These are phyloP conservation scores for Philereme vetulata DNA, from an alignment of 2,888 invertebrate species.

Conservation along the genomic window DNA sequence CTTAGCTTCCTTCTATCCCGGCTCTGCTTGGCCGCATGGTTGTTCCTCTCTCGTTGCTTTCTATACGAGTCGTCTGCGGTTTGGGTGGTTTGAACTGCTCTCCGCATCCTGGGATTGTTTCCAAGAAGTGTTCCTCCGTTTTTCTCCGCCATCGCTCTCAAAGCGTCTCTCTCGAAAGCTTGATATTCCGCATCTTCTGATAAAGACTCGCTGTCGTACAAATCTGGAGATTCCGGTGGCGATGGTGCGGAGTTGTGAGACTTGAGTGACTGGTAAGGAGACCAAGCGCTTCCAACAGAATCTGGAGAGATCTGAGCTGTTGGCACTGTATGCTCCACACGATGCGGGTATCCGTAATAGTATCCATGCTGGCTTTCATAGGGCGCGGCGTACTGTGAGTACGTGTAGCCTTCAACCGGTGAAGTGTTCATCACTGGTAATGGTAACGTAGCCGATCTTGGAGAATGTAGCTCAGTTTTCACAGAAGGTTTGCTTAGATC, in stretches of 20 bases:
- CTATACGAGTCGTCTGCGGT: slow-evolving; percentile 90
- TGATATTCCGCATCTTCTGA: slow-evolving; percentile 85
- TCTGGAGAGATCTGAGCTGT: slow-evolving; percentile 57
- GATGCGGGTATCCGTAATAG: slow-evolving; percentile 45
- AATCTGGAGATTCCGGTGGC: slow-evolving; percentile 69
- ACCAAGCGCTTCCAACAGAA: slow-evolving; percentile 50
- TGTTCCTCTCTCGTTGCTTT: slow-evolving; percentile 95
- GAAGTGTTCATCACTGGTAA: slow-evolving; percentile 38
- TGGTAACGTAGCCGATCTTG: slow-evolving; percentile 34
- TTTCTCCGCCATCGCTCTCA: slow-evolving; percentile 86
- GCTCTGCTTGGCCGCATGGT: slow-evolving; percentile 96
- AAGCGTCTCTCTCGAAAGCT: slow-evolving; percentile 87
- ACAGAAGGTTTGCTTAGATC: slow-evolving; percentile 58
- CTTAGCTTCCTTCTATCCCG: slow-evolving; percentile 94
- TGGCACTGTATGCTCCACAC: slow-evolving; percentile 47
- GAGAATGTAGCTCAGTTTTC: slow-evolving; percentile 49
- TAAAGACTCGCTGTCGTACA: slow-evolving; percentile 58
- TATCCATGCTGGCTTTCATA: slow-evolving; percentile 42
- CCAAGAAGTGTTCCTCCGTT: slow-evolving; percentile 83
- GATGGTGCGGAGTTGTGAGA: slow-evolving; percentile 55
- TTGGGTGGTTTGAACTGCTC: slow-evolving; percentile 68
- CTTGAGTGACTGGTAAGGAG: slow-evolving; percentile 38
- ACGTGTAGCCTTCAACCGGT: slow-evolving; percentile 27
- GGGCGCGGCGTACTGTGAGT: slow-evolving; percentile 38
- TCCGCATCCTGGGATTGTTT: slow-evolving; percentile 89